Evolutionary conservation across 2,113 vertebrate species (phyloP).

Genomic region (Lepus timidus): DNA sequence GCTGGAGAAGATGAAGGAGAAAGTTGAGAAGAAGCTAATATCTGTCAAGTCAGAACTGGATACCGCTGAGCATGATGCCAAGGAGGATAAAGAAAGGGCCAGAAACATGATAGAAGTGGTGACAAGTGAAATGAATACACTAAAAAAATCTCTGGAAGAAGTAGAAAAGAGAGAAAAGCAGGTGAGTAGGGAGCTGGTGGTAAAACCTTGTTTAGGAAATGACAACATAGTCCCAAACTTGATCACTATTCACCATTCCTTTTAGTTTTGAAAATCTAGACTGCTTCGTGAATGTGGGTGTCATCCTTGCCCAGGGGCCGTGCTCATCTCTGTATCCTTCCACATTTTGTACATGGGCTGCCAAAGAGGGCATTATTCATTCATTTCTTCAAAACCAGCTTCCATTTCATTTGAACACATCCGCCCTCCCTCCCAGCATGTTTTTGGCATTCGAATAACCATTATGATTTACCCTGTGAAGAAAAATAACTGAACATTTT

Average conservation of each 20-base stretch:
- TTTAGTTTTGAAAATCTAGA: not conserved
- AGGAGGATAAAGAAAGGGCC: constrained; percentile 87
- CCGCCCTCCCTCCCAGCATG: not conserved
- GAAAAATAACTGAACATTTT: not conserved
- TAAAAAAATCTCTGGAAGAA: constrained; percentile 91
- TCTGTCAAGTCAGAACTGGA: constrained; percentile 89
- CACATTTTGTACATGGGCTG: not conserved
- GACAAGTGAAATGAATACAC: constrained; percentile 85
- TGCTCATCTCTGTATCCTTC: not conserved
- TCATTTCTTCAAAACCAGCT: not conserved
- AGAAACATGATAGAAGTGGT: constrained; percentile 83
- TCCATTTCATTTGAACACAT: not conserved
- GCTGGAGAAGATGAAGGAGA: constrained; percentile 91
- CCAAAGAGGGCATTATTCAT: not conserved
- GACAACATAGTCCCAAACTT: not conserved
- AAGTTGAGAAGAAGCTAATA: constrained; percentile 88
- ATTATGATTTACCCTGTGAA: not conserved
- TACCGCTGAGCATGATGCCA: constrained; percentile 84
- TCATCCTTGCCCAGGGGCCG: too few relatives aligned
- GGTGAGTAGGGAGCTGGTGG: constrained; percentile 83
- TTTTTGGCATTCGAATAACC: constrained; percentile 7
- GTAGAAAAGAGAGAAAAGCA: constrained; percentile 91
- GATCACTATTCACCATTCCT: not conserved
- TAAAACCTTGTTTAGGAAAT: not conserved
- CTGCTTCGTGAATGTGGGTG: fast-evolving